Base-by-base conservation (phyloP, 2,797 vertebrate species). In the Arremon aurantiirostris region DNA sequence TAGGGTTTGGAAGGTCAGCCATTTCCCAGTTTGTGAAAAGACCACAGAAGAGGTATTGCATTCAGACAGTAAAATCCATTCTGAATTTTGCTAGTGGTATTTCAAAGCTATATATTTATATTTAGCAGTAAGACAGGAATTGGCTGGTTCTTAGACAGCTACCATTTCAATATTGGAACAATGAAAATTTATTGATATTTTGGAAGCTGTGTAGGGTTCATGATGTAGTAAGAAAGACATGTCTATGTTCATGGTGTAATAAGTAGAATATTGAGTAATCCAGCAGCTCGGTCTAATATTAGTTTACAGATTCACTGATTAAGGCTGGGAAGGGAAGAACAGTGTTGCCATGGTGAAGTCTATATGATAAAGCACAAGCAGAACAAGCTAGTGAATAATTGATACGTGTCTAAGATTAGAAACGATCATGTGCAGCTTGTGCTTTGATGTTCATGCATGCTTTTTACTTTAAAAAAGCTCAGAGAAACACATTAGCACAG, bases 331-430 rank as follows among this genome's bases (percentile, higher is more conserved):
- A 88, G 53, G 65, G 30, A 92, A 95, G 73, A 82, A 70, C 41
- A 86, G 97, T 90, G 98, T 99, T 98, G 97, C 98, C 98, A 98
- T 98, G 98, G 98, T 95, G 98, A 98, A 97, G 96, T 95, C 94
- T 97, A 96, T 98, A 93, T 56, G 93, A 97, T 98, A 97, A 98
- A 97, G 96, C 77, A 64, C 94, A 93, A 94, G 97, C 97, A 96
- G 93, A 97, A 97, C 76, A 66, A 96, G 85, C 76, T 80, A 83
- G 93, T 99, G 97, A 98, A 99, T 98, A 98, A 99, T 98, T 98
- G 96, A 99, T 98, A 97, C 80, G 66, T 88, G 96, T 95, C 97
- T 98, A 98, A 98, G 97, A 98, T 98, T 98, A 98, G 98, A 96
- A 96, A 97, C 82, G 41, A 95, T 97, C 86, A 95, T 97, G 97